Evolutionary conservation across 2,113 vertebrate species (phyloP).

Genomic region (Mirounga angustirostris): DNA sequence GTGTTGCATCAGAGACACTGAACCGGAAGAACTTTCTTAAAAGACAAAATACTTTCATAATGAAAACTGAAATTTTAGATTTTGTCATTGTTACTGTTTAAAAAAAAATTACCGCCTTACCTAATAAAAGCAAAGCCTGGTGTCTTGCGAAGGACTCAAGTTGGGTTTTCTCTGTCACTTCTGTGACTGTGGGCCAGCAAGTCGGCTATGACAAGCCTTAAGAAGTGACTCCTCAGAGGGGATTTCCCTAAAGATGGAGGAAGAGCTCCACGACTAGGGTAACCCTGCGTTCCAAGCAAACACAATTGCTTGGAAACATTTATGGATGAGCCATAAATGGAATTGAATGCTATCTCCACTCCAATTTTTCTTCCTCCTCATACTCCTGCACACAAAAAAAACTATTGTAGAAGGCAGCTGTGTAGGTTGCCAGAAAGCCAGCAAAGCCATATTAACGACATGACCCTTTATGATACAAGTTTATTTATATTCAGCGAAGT

Average conservation of each 20-base stretch:
- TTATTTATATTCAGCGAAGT: constrained; percentile 78
- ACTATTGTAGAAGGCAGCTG: background rate
- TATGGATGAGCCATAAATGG: background rate
- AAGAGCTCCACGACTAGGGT: background rate
- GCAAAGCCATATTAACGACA: constrained; percentile 42
- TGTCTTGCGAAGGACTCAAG: background rate
- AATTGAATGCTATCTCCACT: constrained; percentile 1
- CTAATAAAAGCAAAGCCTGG: background rate
- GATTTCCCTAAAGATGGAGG: background rate
- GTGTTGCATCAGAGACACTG: background rate
- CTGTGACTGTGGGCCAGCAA: background rate
- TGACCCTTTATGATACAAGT: constrained; percentile 45
- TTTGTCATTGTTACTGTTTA: background rate
- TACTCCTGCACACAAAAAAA: background rate
- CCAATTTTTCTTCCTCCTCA: background rate
- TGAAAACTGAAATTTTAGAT: background rate
- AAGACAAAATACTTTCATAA: background rate
- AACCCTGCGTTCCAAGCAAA: background rate
- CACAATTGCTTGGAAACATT: background rate
- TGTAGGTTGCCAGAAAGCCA: constrained; percentile 31
- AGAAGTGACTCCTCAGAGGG: background rate
- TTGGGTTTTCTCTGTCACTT: background rate
- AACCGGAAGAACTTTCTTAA: constrained; percentile 42
- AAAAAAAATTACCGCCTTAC: background rate
- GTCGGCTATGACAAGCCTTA: background rate